Evolutionary conservation across 1,140 invertebrate species (phyloP).

Genomic region (Pygmarrhopalites habei): DNA sequence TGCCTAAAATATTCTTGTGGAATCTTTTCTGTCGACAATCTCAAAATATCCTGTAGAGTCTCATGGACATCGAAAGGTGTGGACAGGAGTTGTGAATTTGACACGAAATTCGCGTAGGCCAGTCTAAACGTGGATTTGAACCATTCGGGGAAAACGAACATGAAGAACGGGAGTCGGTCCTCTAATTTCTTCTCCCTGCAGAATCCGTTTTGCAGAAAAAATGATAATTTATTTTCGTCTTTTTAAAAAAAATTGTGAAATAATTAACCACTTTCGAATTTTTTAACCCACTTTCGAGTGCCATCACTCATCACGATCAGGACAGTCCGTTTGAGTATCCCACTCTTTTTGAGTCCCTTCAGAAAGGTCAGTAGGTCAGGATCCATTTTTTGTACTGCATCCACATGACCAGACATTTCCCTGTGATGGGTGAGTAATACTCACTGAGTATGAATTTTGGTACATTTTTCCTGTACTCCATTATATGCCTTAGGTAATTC

Average conservation of each 20-base stretch:
- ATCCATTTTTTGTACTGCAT: slow-evolving; percentile 67
- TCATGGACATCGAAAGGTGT: slow-evolving; percentile 46
- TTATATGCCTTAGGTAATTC: slow-evolving; percentile 57
- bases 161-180: slow-evolving; percentile 78
- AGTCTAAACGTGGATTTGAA: slow-evolving; percentile 55
- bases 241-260: too few species aligned
- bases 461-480: slow-evolving; percentile 54
- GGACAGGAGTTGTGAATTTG: slow-evolving; percentile 42
- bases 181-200: slow-evolving; percentile 88
- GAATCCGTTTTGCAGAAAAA: too few species aligned
- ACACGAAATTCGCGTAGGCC: slow-evolving; percentile 55
- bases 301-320: slow-evolving; percentile 79
- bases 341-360: slow-evolving; percentile 50
- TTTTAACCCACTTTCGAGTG: too few species aligned
- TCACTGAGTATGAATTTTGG: slow-evolving; percentile 75
- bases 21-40: slow-evolving; percentile 13
- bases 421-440: too few species aligned
- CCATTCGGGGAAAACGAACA: slow-evolving; percentile 63
- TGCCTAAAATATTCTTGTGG: slow-evolving; percentile 14
- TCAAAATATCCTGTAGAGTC: slow-evolving; percentile 30
- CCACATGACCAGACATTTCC: slow-evolving; percentile 79
- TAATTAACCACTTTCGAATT: too few species aligned
- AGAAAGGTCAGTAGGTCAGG: slow-evolving; percentile 56
- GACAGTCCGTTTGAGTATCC: slow-evolving; percentile 66
- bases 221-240: too few species aligned